Percentiles rank a stretch among this genome's conserved stretches.
phyloP scores from a whole-genome alignment of 2,888 invertebrate genomes.

The Stenurella melanura region DNA sequence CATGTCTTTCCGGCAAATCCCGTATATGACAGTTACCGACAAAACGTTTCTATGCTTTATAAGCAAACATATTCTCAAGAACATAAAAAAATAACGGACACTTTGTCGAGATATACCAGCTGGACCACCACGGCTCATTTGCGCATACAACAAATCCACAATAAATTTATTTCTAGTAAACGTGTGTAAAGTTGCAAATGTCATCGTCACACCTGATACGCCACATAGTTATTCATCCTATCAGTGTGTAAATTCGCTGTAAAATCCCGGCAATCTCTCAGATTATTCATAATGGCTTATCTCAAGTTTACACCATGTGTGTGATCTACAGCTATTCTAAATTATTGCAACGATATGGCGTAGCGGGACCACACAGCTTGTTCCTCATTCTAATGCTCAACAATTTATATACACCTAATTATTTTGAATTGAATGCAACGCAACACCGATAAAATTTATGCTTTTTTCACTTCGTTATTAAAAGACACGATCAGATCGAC shows the following conservation, averaged over 20 bases:
- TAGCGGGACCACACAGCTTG: slow-evolving; percentile 42
- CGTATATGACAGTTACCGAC: no score
- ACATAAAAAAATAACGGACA: background rate
- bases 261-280: slow-evolving; percentile 22
- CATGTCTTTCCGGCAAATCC: no score
- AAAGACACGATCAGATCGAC: background rate
- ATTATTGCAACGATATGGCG: slow-evolving; percentile 39
- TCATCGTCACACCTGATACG: slow-evolving; percentile 54
- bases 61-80: background rate
- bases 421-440: slow-evolving; percentile 35
- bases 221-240: slow-evolving; percentile 41
- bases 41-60: no score
- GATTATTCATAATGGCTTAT: slow-evolving; percentile 37
- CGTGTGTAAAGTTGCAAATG: slow-evolving; percentile 50
- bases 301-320: slow-evolving; percentile 28
- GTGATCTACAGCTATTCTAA: slow-evolving; percentile 41
- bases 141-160: slow-evolving; percentile 50
- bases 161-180: slow-evolving; percentile 48
- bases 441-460: slow-evolving; percentile 16
- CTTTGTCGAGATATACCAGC: background rate
- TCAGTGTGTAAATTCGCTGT: slow-evolving; percentile 20
- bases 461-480: slow-evolving; percentile 29
- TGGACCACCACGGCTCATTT: slow-evolving; percentile 36
- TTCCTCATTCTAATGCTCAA: slow-evolving; percentile 41
- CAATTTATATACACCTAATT: slow-evolving; percentile 37